These are phyloP conservation scores for Latheticus oryzae DNA, from an alignment of 2,888 invertebrate genomes.

Conservation along the genomic window DNA sequence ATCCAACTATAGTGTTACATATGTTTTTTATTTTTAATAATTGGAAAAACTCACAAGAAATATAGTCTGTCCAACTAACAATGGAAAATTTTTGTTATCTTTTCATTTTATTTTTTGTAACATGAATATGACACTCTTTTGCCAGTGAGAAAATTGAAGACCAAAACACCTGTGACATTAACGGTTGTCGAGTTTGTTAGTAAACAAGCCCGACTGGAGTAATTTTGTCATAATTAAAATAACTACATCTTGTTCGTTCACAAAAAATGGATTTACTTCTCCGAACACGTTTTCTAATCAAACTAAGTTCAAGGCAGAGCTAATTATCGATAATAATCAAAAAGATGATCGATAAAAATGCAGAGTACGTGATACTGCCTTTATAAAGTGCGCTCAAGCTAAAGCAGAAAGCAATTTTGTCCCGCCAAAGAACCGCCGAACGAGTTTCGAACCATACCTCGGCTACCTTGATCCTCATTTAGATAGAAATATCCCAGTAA, in stretches of 20 bases:
- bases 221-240: slow-evolving; percentile 51
- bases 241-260: slow-evolving; percentile 43
- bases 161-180: too few species aligned
- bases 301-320: slow-evolving; percentile 54
- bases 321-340: slow-evolving; percentile 59
- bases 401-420: slow-evolving; percentile 38
- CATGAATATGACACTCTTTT: too few species aligned
- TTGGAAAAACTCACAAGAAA: too few species aligned
- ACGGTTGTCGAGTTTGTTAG: too few species aligned
- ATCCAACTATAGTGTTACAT: too few species aligned
- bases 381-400: slow-evolving; percentile 37
- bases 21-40: too few species aligned
- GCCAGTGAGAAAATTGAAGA: too few species aligned
- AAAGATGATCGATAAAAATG: slow-evolving; percentile 56
- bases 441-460: slow-evolving; percentile 31
- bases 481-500: slow-evolving; percentile 47
- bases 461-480: slow-evolving; percentile 47
- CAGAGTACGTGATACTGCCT: slow-evolving; percentile 40
- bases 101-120: too few species aligned
- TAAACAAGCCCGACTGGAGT: too few species aligned
- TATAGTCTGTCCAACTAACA: not conserved
- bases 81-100: too few species aligned
- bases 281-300: slow-evolving; percentile 56
- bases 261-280: slow-evolving; percentile 33
- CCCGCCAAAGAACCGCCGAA: slow-evolving; percentile 39